Percentiles rank a stretch among this genome's conserved stretches.
These are phyloP conservation scores for Paragorgia papillata DNA, from an alignment of 92 coral and sea anemone species.

Conservation along the genomic window DNA sequence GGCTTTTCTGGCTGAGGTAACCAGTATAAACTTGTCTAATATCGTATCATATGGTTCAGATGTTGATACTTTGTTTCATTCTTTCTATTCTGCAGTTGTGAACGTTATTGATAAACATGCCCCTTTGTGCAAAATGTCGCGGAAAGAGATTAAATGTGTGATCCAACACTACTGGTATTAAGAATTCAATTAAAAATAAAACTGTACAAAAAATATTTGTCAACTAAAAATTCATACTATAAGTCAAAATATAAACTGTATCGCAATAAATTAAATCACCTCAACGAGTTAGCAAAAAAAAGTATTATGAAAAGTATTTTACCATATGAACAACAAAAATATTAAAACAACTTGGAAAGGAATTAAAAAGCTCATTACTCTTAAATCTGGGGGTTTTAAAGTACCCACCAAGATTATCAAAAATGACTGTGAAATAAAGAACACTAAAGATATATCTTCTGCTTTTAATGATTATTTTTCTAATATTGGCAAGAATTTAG, in stretches of 20 bases:
- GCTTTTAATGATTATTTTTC: constrained; percentile 54
- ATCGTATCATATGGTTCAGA: constrained; percentile 24
- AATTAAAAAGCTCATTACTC: constrained; percentile 44
- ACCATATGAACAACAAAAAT: constrained; percentile 10
- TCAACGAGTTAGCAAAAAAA: constrained; percentile 45
- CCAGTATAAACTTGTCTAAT: constrained; percentile 40
- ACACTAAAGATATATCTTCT: constrained; percentile 45
- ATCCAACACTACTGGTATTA: constrained; percentile 56
- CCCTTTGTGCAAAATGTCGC: constrained; percentile 43
- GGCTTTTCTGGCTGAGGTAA: constrained; percentile 43
- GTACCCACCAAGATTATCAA: constrained; percentile 27
- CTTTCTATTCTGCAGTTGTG: constrained; percentile 17
- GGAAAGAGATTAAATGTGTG: constrained; percentile 43
- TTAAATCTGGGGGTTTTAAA: constrained; percentile 15
- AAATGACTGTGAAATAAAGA: constrained; percentile 34
- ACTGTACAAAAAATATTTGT: constrained; percentile 33
- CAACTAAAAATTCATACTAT: constrained; percentile 20
- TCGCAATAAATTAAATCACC: constrained; percentile 37
- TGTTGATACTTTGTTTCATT: constrained; percentile 22
- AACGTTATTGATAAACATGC: constrained; percentile 28
- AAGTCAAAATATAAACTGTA: constrained; percentile 36
- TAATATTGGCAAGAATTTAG: constrained; percentile 37
- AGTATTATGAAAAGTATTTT: constrained; percentile 39
- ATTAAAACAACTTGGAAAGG: constrained; percentile 49
- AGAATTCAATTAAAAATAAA: constrained; percentile 41